Conservation (phyloP, 2,888 invertebrate species). For the Drosophila prolongata region DNA sequence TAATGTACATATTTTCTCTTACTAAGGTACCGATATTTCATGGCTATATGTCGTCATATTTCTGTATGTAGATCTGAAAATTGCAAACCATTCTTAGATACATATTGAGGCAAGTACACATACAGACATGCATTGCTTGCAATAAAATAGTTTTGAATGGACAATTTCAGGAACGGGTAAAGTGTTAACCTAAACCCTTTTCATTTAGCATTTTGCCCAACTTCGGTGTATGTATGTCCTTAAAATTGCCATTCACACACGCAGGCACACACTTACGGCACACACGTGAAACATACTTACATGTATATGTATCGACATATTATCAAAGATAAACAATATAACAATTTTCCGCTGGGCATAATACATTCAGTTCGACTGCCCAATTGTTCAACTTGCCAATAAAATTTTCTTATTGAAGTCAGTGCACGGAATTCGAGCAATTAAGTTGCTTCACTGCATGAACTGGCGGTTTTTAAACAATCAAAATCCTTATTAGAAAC, state of each 20-base stretch:
- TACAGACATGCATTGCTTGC: background rate
- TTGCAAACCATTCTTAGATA: slow-evolving; percentile 4
- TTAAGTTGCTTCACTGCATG: slow-evolving; percentile 11
- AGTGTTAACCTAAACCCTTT: slow-evolving; percentile 1
- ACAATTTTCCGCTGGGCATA: slow-evolving; percentile 13
- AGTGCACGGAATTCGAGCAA: slow-evolving; percentile 16
- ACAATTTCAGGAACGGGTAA: background rate
- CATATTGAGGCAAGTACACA: background rate
- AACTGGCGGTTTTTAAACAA: slow-evolving; percentile 18
- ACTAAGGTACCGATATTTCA: background rate
- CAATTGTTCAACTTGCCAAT: slow-evolving; percentile 8
- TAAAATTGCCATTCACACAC: slow-evolving; percentile 25
- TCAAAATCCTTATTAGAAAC: slow-evolving; percentile 22
- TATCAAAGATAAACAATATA: slow-evolving; percentile 37
- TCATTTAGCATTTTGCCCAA: slow-evolving; percentile 4
- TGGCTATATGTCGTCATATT: background rate
- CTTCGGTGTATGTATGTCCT: slow-evolving; percentile 22
- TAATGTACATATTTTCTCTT: background rate
- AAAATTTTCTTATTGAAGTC: slow-evolving; percentile 6
- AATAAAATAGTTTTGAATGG: background rate
- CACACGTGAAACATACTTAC: slow-evolving; percentile 23
- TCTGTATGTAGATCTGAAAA: slow-evolving; percentile 3
- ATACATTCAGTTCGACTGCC: slow-evolving; percentile 15
- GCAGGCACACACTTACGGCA: slow-evolving; percentile 5
- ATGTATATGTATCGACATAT: slow-evolving; percentile 21